phyloP scores from a whole-genome alignment of 1,140 invertebrate species.

The Arion vulgaris region DNA sequence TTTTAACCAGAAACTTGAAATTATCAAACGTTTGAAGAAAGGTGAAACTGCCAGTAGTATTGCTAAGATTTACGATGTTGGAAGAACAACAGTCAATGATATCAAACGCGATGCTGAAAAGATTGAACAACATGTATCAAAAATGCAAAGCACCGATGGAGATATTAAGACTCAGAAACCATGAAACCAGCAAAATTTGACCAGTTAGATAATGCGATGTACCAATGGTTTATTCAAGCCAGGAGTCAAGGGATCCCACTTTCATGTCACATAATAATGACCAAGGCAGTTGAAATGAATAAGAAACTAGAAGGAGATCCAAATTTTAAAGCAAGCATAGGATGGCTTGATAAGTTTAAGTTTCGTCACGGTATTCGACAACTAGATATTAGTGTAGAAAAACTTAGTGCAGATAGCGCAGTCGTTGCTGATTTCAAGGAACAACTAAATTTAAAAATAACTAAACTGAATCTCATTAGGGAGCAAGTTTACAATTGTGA shows the following conservation, averaged over 20 bases:
- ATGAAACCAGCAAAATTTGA: not conserved
- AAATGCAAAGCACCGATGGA: not conserved
- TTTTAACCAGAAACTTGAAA: too few species aligned
- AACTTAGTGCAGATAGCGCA: not conserved
- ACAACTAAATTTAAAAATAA: too few species aligned
- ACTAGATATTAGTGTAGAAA: not conserved
- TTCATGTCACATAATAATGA: not conserved
- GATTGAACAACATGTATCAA: not conserved
- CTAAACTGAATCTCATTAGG: too few species aligned
- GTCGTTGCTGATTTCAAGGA: too few species aligned
- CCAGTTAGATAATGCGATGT: not conserved
- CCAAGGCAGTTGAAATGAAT: not conserved
- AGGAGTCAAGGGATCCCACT: not conserved
- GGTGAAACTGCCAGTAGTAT: not conserved
- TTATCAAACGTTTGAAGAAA: too few species aligned
- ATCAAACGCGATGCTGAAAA: not conserved
- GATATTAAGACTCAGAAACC: not conserved
- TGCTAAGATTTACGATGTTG: not conserved
- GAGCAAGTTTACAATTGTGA: too few species aligned
- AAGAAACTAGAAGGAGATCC: not conserved
- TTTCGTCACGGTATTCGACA: not conserved
- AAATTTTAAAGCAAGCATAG: not conserved
- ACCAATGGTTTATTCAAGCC: not conserved
- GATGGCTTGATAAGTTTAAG: not conserved
- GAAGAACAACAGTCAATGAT: constrained; percentile 1